Conservation (phyloP, 2,797 vertebrate genomes). For the Cryptoprocta ferox region DNA sequence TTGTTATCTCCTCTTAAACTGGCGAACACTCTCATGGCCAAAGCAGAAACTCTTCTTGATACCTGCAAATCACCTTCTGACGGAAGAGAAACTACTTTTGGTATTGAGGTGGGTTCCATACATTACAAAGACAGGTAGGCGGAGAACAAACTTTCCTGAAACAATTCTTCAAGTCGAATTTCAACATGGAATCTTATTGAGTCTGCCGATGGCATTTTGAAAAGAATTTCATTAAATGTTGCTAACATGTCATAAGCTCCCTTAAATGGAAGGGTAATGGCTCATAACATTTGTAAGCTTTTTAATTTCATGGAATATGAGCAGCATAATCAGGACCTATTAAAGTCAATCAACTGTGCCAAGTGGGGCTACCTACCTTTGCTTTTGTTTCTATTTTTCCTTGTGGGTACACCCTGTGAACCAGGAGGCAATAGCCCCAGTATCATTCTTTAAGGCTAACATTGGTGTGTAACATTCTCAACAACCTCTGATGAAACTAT, state of each 20-base stretch:
- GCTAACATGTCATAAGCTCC: slow-evolving; percentile 89
- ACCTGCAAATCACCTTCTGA: not conserved
- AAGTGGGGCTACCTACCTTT: slow-evolving; percentile 83
- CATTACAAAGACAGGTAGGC: not conserved
- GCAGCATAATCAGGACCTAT: slow-evolving; percentile 89
- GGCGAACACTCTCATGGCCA: not conserved
- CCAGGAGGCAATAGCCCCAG: not conserved
- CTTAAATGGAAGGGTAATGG: slow-evolving; percentile 90
- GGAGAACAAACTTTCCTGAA: slow-evolving; percentile 70
- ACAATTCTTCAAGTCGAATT: slow-evolving; percentile 72
- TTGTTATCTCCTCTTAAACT: not conserved
- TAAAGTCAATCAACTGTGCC: slow-evolving; percentile 87
- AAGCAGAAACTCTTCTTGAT: not conserved
- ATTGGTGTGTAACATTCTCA: not conserved
- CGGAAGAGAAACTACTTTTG: not conserved
- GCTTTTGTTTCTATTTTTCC: slow-evolving; percentile 83
- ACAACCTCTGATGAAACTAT: not conserved
- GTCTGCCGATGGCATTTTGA: slow-evolving; percentile 85
- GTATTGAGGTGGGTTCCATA: not conserved
- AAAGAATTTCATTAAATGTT: slow-evolving; percentile 89
- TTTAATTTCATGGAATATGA: slow-evolving; percentile 92
- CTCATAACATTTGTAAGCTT: slow-evolving; percentile 90
- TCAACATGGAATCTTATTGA: slow-evolving; percentile 81
- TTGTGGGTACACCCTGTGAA: slow-evolving; percentile 73
- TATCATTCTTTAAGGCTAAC: slow-evolving; percentile 64